phyloP scores from a whole-genome alignment of 2,113 vertebrate genomes.

The Pithys albifrons region DNA sequence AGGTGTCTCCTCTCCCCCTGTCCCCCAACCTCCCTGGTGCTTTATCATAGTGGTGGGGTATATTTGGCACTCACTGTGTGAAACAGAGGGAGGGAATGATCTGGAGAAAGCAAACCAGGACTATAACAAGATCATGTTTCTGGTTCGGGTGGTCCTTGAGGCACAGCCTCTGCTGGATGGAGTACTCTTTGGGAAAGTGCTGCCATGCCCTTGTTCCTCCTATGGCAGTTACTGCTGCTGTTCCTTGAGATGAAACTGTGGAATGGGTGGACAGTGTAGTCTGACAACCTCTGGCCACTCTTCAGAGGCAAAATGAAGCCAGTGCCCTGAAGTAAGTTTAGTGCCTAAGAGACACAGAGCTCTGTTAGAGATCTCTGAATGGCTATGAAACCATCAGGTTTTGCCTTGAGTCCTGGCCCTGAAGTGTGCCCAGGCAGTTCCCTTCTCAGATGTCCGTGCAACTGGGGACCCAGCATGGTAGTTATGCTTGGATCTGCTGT shows the following conservation, averaged over 20 bases:
- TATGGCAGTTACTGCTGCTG: background rate
- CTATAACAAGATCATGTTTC: background rate
- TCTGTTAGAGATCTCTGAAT: background rate
- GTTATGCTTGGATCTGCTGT: background rate
- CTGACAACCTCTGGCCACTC: background rate
- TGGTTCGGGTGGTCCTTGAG: background rate
- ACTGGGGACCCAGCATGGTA: accelerated
- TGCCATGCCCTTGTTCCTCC: background rate
- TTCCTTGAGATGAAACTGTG: accelerated
- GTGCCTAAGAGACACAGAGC: background rate
- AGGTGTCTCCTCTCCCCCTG: background rate
- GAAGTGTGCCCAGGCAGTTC: background rate
- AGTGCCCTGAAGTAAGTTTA: background rate
- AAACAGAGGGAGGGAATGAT: background rate
- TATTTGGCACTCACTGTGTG: background rate
- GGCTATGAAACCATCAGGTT: background rate
- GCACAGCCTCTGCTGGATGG: background rate
- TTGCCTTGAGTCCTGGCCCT: accelerated
- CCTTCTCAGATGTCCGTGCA: background rate
- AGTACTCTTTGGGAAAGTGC: background rate
- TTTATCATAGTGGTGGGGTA: background rate
- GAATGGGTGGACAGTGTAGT: background rate
- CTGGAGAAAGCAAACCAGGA: background rate
- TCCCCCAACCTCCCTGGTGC: background rate
- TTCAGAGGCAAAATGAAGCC: background rate